These are phyloP conservation scores for Aproaerema taeniolella DNA, from an alignment of 2,888 invertebrate genomes.

Conservation along the genomic window DNA sequence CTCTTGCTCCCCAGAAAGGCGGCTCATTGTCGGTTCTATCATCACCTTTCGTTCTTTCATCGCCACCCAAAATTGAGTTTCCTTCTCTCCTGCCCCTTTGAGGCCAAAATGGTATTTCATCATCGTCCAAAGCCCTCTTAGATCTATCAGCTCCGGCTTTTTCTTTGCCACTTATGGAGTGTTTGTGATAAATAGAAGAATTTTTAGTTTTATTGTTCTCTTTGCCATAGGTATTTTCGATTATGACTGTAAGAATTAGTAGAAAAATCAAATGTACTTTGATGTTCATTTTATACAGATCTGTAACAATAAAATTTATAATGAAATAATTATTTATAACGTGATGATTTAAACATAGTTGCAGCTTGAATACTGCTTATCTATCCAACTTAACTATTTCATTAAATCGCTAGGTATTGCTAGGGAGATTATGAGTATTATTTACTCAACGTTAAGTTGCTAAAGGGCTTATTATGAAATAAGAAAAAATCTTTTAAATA, in stretches of 20 bases:
- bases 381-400: too few relatives aligned
- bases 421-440: too few relatives aligned
- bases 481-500: too few relatives aligned
- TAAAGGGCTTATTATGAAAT: too few relatives aligned
- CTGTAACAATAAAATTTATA: constrained; percentile 32
- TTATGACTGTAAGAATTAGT: constrained; percentile 41
- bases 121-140: constrained; percentile 25
- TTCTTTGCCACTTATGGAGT: too few relatives aligned
- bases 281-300: constrained; percentile 45
- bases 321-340: too few relatives aligned
- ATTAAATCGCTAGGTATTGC: too few relatives aligned
- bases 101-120: constrained; percentile 40
- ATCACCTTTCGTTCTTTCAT: constrained; percentile 17
- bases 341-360: too few relatives aligned
- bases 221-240: constrained; percentile 42
- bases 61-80: not conserved
- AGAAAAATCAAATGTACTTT: constrained; percentile 38
- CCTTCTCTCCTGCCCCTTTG: not conserved
- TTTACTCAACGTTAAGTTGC: too few relatives aligned
- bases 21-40: constrained; percentile 38
- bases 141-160: not conserved
- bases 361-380: too few relatives aligned
- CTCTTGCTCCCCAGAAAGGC: constrained; percentile 63
- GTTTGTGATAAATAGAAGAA: too few relatives aligned
- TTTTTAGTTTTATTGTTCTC: constrained; percentile 34